These are phyloP conservation scores for Artibeus lituratus DNA, from an alignment of 2,797 vertebrate species.

Conservation along the genomic window DNA sequence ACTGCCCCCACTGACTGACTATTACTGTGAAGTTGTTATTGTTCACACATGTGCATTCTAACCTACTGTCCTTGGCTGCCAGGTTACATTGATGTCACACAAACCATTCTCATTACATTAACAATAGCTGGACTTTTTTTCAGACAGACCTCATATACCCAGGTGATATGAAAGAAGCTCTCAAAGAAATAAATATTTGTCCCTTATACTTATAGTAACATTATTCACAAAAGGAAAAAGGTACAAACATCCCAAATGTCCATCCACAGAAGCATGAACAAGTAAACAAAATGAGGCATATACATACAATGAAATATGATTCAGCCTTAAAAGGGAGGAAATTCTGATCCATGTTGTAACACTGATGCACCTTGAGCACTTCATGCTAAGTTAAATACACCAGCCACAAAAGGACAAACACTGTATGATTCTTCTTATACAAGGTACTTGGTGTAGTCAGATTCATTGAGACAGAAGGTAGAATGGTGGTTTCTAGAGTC, in stretches of 20 bases:
- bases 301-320: no score
- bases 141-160: not conserved
- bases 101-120: not conserved
- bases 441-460: not conserved
- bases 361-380: not conserved
- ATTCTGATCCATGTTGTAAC: not conserved
- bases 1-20: not conserved
- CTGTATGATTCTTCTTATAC: fast-evolving
- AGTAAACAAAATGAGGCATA: not conserved
- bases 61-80: not conserved
- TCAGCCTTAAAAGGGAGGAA: not conserved
- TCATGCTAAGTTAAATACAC: not conserved
- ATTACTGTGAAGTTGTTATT: not conserved
- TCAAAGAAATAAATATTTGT: no score
- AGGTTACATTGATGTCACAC: not conserved
- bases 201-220: not conserved
- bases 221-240: not conserved
- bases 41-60: not conserved
- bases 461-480: not conserved
- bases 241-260: not conserved
- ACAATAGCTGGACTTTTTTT: not conserved
- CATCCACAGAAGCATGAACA: not conserved
- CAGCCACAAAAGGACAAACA: not conserved
- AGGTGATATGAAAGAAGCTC: not conserved
- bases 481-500: not conserved